Base-by-base conservation (phyloP, 2,888 invertebrate species). In the Drosophila neoperkinsi region DNA sequence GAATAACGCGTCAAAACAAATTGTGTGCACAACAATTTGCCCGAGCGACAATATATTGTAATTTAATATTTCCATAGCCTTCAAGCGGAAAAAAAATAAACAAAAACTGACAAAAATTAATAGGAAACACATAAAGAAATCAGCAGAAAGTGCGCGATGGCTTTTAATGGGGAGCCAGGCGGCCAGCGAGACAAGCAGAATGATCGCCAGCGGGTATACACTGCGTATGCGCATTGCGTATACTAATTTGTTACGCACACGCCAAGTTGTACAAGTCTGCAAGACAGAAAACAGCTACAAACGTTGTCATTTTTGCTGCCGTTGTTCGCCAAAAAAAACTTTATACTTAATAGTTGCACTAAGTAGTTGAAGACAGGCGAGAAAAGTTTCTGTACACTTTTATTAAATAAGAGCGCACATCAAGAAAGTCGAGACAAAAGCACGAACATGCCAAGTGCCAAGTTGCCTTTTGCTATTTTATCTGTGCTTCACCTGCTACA, bases 111-210 rank as follows among this genome's bases (percentile, higher is more conserved):
- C 84, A 79, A 77, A 84, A 90, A 87, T 77, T 84, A 84, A 84
- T 84, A 90, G 90, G 70, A 87, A 89, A 87, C 74, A 72, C 84
- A 84, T 87, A 71, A 84, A 84, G 46, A 88, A 79, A 89, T 84
- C 71, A 79, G 72, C 68, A 71, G 41, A 58, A 68, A 80, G 59
- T 66, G 58, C 61, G 69, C 25, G 43, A 46, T 16, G 25, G 36
- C 58, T 52, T 34, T 60, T 57, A 61, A 38, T 28, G 49, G 50
- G 71, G 18, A 21, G 41, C 41, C 38, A 25, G 18, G 28, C 53
- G 28, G 38, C 56, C 13, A 10, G 21, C 16, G 10, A 31, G 30
- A 31, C 16, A 16, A 53, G 25, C 31, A 31, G 34, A 71, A 53
- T 36, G 81, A 68, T 76, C 71, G 38, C n/a, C 52, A 50, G 21